A percentile compares a stretch with the other conserved stretches of the same genome.
phyloP scores from a whole-genome alignment of 2,797 vertebrate species.

The Helarctos malayanus region DNA sequence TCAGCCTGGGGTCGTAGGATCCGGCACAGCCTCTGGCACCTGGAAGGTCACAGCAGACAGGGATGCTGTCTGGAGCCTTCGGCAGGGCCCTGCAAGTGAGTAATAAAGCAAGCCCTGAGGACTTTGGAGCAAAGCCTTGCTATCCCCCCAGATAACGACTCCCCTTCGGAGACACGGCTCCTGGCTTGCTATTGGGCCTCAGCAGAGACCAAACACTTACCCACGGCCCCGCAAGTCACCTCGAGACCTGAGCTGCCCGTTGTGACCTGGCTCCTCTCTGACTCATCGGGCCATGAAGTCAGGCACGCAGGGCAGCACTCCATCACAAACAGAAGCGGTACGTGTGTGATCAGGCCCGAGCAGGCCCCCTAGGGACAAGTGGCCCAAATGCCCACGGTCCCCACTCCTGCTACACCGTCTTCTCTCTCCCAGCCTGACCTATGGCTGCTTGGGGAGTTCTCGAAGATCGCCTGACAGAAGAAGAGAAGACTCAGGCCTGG shows the following conservation, averaged over 20 bases:
- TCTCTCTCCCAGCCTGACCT: neutral
- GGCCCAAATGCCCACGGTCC: neutral
- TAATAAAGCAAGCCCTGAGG: neutral
- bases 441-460: neutral
- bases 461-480: too few species aligned
- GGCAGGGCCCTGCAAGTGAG: accelerated
- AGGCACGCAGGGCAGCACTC: neutral
- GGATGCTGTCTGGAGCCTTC: neutral
- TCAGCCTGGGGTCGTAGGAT: accelerated
- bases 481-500: neutral
- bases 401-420: neutral
- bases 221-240: neutral
- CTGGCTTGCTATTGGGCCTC: neutral
- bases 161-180: neutral
- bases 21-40: accelerated
- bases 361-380: neutral
- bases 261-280: neutral
- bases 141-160: too few species aligned
- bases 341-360: neutral
- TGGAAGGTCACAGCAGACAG: accelerated
- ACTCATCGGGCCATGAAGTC: neutral
- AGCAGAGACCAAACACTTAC: neutral
- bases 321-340: neutral
- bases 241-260: neutral
- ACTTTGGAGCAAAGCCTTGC: neutral